These are phyloP conservation scores for Nyctibius grandis DNA, from an alignment of 2,797 vertebrate species.

Conservation along the genomic window DNA sequence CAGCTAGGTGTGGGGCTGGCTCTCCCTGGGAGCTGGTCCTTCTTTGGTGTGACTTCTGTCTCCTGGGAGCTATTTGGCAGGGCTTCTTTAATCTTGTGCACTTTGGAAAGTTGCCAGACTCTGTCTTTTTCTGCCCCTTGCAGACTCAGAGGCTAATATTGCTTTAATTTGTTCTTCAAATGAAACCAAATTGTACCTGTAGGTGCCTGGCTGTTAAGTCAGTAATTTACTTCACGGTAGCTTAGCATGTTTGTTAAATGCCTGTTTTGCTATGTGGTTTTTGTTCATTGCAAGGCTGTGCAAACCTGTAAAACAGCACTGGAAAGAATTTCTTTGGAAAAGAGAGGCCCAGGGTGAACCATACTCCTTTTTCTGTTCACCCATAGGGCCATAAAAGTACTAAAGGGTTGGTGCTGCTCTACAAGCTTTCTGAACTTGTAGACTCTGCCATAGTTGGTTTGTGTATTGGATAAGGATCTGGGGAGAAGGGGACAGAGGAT, in stretches of 20 bases:
- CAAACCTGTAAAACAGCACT: slow-evolving; percentile 48
- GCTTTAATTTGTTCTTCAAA: slow-evolving; percentile 57
- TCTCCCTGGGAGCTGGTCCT: not conserved
- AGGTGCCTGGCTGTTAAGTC: slow-evolving; percentile 45
- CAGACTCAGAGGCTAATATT: not conserved
- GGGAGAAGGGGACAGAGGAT: not conserved
- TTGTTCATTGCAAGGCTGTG: not conserved
- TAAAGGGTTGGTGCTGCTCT: not conserved
- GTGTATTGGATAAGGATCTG: not conserved
- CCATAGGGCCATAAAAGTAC: not conserved
- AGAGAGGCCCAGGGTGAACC: slow-evolving; percentile 12
- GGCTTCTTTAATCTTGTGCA: not conserved
- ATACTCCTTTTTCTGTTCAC: not conserved
- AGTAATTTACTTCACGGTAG: slow-evolving; percentile 51
- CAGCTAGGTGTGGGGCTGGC: not conserved
- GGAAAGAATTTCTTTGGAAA: slow-evolving; percentile 57
- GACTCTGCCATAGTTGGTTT: not conserved
- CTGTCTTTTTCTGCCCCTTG: not conserved
- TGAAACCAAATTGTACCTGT: slow-evolving; percentile 15
- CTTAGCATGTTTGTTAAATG: slow-evolving; percentile 20
- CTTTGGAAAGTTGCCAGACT: slow-evolving; percentile 29
- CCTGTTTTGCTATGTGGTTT: slow-evolving; percentile 7
- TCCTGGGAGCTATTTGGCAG: not conserved
- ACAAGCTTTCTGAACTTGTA: not conserved
- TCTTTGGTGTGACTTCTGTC: not conserved